phyloP scores from a whole-genome alignment of 2,797 vertebrate species.

The Anomalospiza imberbis region DNA sequence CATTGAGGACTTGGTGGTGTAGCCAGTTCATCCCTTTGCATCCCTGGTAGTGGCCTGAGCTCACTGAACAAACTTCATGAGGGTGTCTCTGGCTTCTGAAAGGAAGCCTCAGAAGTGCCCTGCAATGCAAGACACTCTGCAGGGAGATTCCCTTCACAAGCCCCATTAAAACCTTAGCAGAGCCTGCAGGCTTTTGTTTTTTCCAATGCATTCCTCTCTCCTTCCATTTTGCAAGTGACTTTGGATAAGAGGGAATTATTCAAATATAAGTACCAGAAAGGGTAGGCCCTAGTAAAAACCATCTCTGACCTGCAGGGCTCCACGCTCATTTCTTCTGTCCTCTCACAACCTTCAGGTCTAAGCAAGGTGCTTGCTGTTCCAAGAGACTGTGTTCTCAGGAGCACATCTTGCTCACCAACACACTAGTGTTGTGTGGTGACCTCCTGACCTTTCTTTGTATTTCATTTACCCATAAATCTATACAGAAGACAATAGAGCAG shows the following conservation, averaged over 20 bases:
- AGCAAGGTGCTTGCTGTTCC: background rate
- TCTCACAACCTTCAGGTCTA: background rate
- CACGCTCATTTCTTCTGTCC: background rate
- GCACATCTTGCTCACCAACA: background rate
- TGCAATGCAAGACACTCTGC: background rate
- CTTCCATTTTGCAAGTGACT: background rate
- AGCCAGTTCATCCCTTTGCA: background rate
- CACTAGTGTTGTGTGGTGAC: background rate
- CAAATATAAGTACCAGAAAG: background rate
- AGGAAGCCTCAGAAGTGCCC: background rate
- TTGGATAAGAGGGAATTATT: background rate
- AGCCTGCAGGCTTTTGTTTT: background rate
- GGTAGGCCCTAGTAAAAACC: background rate
- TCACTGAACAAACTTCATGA: fast-evolving
- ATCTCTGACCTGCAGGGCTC: background rate
- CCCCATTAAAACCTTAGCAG: background rate
- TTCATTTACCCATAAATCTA: background rate
- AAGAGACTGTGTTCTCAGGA: background rate
- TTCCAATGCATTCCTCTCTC: background rate
- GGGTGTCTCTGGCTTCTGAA: background rate
- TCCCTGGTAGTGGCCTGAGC: background rate
- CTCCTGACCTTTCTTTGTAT: background rate
- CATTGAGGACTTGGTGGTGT: background rate
- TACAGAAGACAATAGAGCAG: background rate
- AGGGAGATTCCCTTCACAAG: background rate